These are phyloP conservation scores for Isichthys henryi DNA, from an alignment of 2,113 vertebrate genomes.

Conservation along the genomic window DNA sequence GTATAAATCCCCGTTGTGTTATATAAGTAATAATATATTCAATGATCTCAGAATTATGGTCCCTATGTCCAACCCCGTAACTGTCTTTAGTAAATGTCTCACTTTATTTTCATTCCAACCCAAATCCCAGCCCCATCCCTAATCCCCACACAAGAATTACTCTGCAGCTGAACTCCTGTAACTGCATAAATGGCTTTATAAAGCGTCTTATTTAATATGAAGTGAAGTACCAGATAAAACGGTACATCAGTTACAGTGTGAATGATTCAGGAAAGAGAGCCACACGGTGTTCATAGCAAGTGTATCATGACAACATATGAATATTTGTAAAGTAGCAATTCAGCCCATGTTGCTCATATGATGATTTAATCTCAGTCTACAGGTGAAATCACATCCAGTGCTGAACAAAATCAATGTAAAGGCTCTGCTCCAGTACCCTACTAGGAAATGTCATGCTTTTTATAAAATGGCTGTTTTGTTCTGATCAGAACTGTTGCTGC, in stretches of 20 bases:
- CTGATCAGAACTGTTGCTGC: background rate
- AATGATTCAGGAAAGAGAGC: background rate
- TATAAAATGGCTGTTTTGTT: background rate
- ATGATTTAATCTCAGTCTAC: background rate
- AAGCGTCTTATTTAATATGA: background rate
- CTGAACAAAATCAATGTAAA: background rate
- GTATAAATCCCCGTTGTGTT: background rate
- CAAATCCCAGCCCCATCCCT: background rate
- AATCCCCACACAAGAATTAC: background rate
- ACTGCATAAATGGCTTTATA: background rate
- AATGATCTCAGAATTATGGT: background rate
- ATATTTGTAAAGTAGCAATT: background rate
- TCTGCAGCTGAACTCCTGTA: background rate
- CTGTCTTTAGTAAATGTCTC: background rate
- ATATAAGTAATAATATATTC: background rate
- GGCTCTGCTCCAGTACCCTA: background rate
- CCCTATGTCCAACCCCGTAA: background rate
- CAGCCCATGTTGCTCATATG: background rate
- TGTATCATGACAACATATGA: background rate
- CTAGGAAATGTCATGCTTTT: background rate
- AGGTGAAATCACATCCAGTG: background rate
- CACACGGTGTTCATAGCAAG: background rate
- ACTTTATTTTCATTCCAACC: background rate
- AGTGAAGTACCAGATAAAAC: background rate
- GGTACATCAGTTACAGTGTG: background rate